phyloP scores from a whole-genome alignment of 2,888 invertebrate species.

The Ormia ochracea region DNA sequence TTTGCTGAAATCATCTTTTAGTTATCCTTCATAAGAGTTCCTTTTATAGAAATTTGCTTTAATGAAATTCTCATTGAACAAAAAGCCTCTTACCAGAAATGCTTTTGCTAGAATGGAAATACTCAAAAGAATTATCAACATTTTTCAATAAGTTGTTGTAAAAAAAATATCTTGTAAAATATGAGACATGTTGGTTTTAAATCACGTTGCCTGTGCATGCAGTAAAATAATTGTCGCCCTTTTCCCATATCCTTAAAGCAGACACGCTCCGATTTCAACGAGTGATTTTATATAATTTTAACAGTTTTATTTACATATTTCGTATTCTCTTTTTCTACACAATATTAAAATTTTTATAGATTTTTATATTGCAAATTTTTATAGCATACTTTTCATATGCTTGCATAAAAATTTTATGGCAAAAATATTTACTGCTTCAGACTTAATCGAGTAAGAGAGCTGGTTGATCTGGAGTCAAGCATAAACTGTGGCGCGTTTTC shows the following conservation, averaged over 20 bases:
- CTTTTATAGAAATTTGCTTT: no score
- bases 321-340: conserved; percentile 7
- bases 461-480: not conserved
- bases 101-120: no score
- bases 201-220: not conserved
- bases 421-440: conserved; percentile 30
- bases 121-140: no score
- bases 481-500: conserved; percentile 28
- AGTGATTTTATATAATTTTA: not conserved
- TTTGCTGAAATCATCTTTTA: not conserved
- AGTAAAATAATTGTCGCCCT: not conserved
- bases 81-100: no score
- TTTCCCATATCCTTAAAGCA: not conserved
- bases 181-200: not conserved
- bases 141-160: no score
- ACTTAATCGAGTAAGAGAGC: not conserved
- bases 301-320: conserved; percentile 3
- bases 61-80: no score
- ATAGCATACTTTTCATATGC: conserved; percentile 29
- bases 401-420: conserved; percentile 42
- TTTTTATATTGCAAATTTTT: conserved; percentile 21
- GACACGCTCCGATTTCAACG: not conserved
- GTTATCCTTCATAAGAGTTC: no score
- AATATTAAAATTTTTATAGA: conserved; percentile 35
- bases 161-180: not conserved